phyloP scores from a whole-genome alignment of 2,113 vertebrate genomes.

The Sciurus niger region DNA sequence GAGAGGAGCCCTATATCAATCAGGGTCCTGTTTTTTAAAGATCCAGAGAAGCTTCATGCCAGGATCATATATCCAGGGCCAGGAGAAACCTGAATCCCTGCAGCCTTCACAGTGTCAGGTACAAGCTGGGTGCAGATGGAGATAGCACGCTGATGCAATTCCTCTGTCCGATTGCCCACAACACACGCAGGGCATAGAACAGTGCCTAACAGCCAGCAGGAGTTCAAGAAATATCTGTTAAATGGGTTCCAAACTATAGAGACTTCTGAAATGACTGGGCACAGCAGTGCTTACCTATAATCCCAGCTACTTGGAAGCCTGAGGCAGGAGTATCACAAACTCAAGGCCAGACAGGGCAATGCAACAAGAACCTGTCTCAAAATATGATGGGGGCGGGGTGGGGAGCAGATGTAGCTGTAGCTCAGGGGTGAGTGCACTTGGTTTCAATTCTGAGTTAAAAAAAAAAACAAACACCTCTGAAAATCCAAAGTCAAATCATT shows the following conservation, averaged over 20 bases:
- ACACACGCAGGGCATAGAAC: too few relatives aligned
- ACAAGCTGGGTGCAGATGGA: background rate
- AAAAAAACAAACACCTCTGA: background rate
- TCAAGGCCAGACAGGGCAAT: background rate
- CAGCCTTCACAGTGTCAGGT: background rate
- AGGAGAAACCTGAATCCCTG: background rate
- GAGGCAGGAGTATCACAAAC: background rate
- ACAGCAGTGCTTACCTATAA: background rate
- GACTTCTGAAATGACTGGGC: background rate
- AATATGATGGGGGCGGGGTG: background rate
- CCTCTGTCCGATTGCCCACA: too few relatives aligned
- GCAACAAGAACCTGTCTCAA: background rate
- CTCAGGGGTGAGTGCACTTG: background rate
- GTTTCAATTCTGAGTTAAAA: background rate
- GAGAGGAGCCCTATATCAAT: background rate
- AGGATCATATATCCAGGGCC: background rate
- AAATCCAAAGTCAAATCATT: background rate
- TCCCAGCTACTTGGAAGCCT: background rate
- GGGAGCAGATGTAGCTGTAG: background rate
- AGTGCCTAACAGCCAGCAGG: rapidly evolving
- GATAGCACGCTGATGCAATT: rapidly evolving
- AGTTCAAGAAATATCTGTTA: background rate
- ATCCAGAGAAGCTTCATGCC: background rate
- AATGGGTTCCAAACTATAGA: background rate
- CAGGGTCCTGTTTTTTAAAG: background rate